Percentiles rank a stretch among this genome's conserved stretches.
Conservation (phyloP, 2,797 vertebrate species). For the Petrocephalus sullivani region DNA sequence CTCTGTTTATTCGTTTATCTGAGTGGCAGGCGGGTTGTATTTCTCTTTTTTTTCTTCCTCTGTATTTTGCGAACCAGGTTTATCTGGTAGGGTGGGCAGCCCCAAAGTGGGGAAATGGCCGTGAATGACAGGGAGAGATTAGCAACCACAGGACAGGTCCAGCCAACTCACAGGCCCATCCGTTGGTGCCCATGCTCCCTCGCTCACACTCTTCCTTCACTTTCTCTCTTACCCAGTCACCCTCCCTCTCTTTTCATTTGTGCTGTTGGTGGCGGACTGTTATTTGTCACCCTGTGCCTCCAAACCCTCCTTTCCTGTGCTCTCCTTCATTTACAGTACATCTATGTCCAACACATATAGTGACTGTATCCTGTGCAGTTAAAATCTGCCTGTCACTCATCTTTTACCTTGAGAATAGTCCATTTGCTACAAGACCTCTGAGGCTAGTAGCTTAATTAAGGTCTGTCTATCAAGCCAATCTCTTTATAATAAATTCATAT, state of each 20-base stretch:
- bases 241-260: constrained; percentile 22
- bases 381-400: background rate
- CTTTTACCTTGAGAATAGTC: constrained; percentile 7
- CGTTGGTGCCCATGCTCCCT: constrained; percentile 44
- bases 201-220: constrained; percentile 25
- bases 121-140: constrained; percentile 68
- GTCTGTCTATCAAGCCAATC: background rate
- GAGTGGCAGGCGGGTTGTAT: constrained; percentile 37
- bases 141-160: constrained; percentile 64
- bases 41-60: constrained; percentile 46
- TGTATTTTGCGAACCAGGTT: constrained; percentile 49
- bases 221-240: constrained; percentile 17
- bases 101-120: constrained; percentile 66
- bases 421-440: background rate
- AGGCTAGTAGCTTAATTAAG: background rate
- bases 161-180: constrained; percentile 47
- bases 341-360: constrained; percentile 20
- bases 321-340: constrained; percentile 14
- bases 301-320: constrained; percentile 15
- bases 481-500: background rate
- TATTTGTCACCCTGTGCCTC: constrained; percentile 22
- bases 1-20: constrained; percentile 30
- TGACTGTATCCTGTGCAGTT: constrained; percentile 25
- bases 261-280: constrained; percentile 22
- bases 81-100: constrained; percentile 57